Percentiles rank a stretch among this genome's conserved stretches.
Conservation (phyloP, 53 echinoderm and acorn worm species). For the Holothuria leucospilota region DNA sequence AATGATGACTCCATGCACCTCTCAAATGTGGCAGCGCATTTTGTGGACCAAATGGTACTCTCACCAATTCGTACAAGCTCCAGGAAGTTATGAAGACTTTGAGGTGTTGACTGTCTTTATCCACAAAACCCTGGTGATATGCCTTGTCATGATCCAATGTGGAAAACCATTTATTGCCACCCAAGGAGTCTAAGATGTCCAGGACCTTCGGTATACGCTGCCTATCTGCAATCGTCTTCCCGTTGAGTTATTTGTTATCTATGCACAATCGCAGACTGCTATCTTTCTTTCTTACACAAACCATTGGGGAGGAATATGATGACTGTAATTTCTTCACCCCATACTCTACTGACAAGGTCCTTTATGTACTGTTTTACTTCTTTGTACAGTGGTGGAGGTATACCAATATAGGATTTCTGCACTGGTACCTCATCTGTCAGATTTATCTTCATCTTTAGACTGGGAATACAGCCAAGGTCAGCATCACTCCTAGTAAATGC, state of each 20-base stretch:
- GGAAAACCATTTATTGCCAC: too few relatives aligned
- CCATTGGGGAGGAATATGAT: too few relatives aligned
- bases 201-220: slow-evolving; percentile 74
- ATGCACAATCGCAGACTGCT: slow-evolving; percentile 47
- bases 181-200: too few relatives aligned
- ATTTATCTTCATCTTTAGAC: slow-evolving; percentile 48
- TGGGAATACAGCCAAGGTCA: slow-evolving; percentile 55
- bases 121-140: slow-evolving; percentile 76
- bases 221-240: slow-evolving; percentile 67
- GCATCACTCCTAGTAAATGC: too few relatives aligned
- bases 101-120: too few relatives aligned
- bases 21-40: slow-evolving; percentile 71
- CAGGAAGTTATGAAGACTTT: slow-evolving; percentile 86
- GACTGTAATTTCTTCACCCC: slow-evolving; percentile 63
- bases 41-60: slow-evolving; percentile 74
- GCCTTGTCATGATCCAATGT: too few relatives aligned
- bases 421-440: slow-evolving; percentile 55
- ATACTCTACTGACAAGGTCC: slow-evolving; percentile 62
- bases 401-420: slow-evolving; percentile 56
- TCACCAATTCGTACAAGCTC: slow-evolving; percentile 76
- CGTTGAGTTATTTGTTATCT: slow-evolving; percentile 65
- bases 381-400: too few relatives aligned
- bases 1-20: slow-evolving; percentile 56
- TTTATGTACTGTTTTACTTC: slow-evolving; percentile 64
- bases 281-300: slow-evolving; percentile 62